Evolutionary conservation across 2,888 invertebrate genomes (phyloP).

Genomic region (Brenthis ino): DNA sequence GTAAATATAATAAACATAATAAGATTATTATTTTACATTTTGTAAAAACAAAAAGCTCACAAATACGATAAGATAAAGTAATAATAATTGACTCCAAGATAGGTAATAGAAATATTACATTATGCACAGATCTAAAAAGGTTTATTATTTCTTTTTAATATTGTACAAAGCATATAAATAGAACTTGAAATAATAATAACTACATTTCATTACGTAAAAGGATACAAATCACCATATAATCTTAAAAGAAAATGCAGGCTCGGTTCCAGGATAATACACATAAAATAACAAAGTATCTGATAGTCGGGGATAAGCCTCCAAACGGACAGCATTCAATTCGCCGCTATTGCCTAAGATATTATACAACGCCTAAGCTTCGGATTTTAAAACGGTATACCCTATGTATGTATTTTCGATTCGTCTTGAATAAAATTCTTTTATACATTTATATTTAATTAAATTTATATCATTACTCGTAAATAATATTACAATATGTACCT

Average conservation of each 20-base stretch:
- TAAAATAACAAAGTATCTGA: slow-evolving; percentile 57
- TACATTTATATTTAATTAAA: neutral
- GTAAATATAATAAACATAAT: no score
- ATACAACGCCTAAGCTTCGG: slow-evolving; percentile 59
- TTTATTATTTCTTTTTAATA: no score
- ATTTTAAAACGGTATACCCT: slow-evolving; percentile 46
- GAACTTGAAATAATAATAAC: neutral
- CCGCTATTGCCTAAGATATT: slow-evolving; percentile 62
- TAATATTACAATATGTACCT: neutral
- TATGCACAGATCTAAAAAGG: no score
- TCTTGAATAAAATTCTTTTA: neutral
- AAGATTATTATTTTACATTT: no score
- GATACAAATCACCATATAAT: slow-evolving; percentile 14
- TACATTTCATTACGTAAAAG: slow-evolving; percentile 13
- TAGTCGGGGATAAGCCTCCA: slow-evolving; percentile 66
- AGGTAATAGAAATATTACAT: no score
- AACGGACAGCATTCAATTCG: slow-evolving; percentile 71
- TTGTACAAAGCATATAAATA: neutral
- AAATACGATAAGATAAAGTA: no score
- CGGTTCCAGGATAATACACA: slow-evolving; percentile 25
- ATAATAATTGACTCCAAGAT: no score
- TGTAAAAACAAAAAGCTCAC: no score
- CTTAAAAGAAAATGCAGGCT: slow-evolving; percentile 24
- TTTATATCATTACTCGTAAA: neutral
- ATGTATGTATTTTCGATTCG: neutral